Evolutionary conservation across 2,888 invertebrate species (phyloP), one percentile per base, ranked within the genome.

Genomic region (Mellilla xanthometata): DNA sequence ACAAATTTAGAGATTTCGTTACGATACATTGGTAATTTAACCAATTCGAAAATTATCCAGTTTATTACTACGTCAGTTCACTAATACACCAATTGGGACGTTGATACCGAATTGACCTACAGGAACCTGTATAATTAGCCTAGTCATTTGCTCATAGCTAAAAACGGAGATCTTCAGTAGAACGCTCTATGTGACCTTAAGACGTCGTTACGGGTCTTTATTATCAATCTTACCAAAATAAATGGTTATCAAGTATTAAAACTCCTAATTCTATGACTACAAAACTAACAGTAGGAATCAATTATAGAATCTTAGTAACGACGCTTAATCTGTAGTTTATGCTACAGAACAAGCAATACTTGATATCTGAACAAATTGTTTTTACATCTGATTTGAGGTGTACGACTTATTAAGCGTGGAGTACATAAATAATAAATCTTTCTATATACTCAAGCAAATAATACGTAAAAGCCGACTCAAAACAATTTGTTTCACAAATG

Each of bases 101-200:
- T 72, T 80, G 66, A 65, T 72, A 68, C 55, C 68, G 52, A 81
- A 62, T 75, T 85, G 80, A 82, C 82, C 80, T 57, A 75, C 68
- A 72, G 72, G 75, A 77, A 74, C 77, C 66, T 52, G 40, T 59
- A 62, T 68, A 85, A 83, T 86, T 85, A 78, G 75, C 69, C 68
- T 68, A 64, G 59, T 66, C 62, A 62, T 69, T 72, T 62, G 65
- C 59, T 68, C 54, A 62, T 38, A 32, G 28, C 33, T 36, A 32
- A 35, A 40, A 46, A 32, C 35, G 23, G 30, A 27, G 27, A 13
- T 32, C 31, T 12, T n/a, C n/a, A n/a, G 6, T 12, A 9, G 7
- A 27, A 10, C 10, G 11, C n/a, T 13, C 24, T 15, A 3, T 8
- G 1, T 7, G 24, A 7, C 7, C 24, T 24, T 4, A 19, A 24